Base-by-base conservation (phyloP, 2,797 vertebrate genomes). In the Sciurus carolinensis region DNA sequence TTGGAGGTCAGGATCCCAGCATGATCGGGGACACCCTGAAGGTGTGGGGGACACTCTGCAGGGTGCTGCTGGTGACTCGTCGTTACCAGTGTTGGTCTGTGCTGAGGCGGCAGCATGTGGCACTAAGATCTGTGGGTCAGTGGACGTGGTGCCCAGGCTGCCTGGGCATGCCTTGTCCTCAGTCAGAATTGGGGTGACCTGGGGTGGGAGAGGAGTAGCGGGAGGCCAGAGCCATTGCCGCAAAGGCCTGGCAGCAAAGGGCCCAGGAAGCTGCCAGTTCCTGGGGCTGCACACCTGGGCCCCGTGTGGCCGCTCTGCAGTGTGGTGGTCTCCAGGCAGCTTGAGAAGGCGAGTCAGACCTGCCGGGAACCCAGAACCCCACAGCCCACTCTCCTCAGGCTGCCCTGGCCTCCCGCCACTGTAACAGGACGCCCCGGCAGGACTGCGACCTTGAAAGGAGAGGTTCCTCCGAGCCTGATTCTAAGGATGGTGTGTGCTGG, bases 91-190 rank as follows among this genome's bases (percentile, higher is more conserved):
- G 0, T 7, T 0, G 5, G 71, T 11, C 33, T n/a, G 24, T 6
- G 28, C 15, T 33, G 71, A 20, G 39, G 28, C 3, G 0, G 10
- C 2, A 18, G 42, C 42, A 7, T 2, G 0, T 47, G 47, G 20
- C 4, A 0, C 36, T 1, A 8, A 17, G 24, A 36, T 15, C 22
- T 5, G 11, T 0, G 0, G 59, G 20, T 64, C 1, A 3, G 57
- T 52, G 12, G 18, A 52, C 12, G 0, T 1, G 18, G 42, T 22
- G 5, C 26, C 12, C 3, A 54, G 50, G 36, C 81, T 18, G 8
- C 33, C 28, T 83, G 71, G n/a, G 28, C 30, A 22, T 30, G 28
- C 22, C 28, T 28, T n/a, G 42, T 42, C 24, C 18, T 33, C 50
- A 18, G 15, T 22, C 11, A 67, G 66, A 52, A 59, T 10, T 11